A percentile compares a stretch with the other conserved stretches of the same genome.
Evolutionary conservation across 2,113 vertebrate genomes (phyloP).

Genomic region (Piliocolobus tephrosceles): DNA sequence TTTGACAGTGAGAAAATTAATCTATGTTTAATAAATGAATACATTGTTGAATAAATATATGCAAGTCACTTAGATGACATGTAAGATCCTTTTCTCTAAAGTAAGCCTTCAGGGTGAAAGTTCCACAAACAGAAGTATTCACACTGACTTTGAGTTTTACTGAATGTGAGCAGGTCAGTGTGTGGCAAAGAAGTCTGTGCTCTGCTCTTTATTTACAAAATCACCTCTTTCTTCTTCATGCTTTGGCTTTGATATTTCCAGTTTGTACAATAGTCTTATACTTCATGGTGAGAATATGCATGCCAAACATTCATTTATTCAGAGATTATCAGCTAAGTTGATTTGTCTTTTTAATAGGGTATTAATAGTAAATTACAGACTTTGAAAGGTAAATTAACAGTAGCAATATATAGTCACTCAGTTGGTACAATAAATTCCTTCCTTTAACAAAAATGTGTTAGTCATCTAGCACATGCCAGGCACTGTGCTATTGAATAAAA

Average conservation of each 20-base stretch:
- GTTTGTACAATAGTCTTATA: background rate
- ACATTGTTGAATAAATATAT: background rate
- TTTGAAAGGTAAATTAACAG: background rate
- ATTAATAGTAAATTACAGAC: background rate
- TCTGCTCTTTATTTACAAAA: background rate
- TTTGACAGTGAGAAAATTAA: constrained; percentile 3
- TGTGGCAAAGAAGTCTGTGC: background rate
- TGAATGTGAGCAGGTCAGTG: background rate
- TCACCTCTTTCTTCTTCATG: background rate
- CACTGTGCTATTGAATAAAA: background rate
- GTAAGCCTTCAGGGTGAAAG: background rate
- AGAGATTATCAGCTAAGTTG: background rate
- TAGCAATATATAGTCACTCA: background rate
- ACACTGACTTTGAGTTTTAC: background rate
- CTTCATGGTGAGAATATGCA: background rate
- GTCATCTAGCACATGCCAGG: background rate
- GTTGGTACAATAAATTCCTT: background rate
- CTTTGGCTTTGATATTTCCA: background rate
- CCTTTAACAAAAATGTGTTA: background rate
- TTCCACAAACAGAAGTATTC: background rate
- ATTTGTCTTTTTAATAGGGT: constrained; percentile 17
- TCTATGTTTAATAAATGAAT: background rate
- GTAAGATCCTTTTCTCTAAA: background rate
- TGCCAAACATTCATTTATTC: background rate
- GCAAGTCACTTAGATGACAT: background rate